A percentile compares a stretch with the other conserved stretches of the same genome.
Evolutionary conservation across 2,113 vertebrate genomes (phyloP).

Genomic region (Rattus norvegicus): GRCr8 NC_086028.1:10663001-10663500

Average conservation of each 20-base stretch:
- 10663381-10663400: too few species aligned
- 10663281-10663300: not conserved
- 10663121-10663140: not conserved
- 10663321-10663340: not conserved
- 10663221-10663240: not conserved
- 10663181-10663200: not conserved
- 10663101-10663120: not conserved
- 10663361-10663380: too few species aligned
- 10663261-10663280: fast-evolving
- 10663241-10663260: not conserved
- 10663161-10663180: not conserved
- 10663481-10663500: too few species aligned
- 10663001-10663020: not conserved
- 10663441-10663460: too few species aligned
- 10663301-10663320: not conserved
- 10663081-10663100: not conserved
- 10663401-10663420: too few species aligned
- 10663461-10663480: too few species aligned
- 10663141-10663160: not conserved
- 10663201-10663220: not conserved
- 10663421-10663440: too few species aligned
- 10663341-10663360: not conserved
- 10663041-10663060: not conserved
- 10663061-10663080: not conserved
- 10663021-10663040: too few species aligned